Evolutionary conservation across 1,140 invertebrate genomes (phyloP), one percentile per base, ranked within the genome.

Genomic region (Zaprionus africanus): DNA sequence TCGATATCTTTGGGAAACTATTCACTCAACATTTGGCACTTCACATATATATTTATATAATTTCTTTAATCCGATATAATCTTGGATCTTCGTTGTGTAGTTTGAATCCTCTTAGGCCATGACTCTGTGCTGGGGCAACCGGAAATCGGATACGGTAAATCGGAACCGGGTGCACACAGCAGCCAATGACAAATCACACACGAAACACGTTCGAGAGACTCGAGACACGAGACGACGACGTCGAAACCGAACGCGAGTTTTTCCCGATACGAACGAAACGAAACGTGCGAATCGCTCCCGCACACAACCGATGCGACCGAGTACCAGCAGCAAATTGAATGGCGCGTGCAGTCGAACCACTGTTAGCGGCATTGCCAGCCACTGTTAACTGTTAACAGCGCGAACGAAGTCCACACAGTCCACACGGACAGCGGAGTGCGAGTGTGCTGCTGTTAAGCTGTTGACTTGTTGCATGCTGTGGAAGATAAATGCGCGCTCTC

Each of bases 391-490:
- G 41, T 34, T 38, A 58, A 38, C 68, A 57, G 68, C 51, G 19
- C 49, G 56, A 34, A 65, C 69, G 13, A 36, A 54, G 34, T 68
- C 65, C 71, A 74, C 65, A 67, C n/a, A 28, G 24, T 64, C 51
- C n/a, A 31, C 62, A 54, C 62, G 22, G 22, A 41, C 62, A 61
- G 70, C 56, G 43, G 26, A 1, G 5, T n/a, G 56, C 12, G 53
- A 26, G 53, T 15, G 53, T n/a, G 9, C 31, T 26, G 49, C 66
- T 75, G 66, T 63, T 70, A 70, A 75, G 0, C 31, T 9, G 9
- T 11, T 34, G 31, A 85, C 82, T 87, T 86, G 82, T 86, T 86
- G 82, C 83, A 86, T 83, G 72, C 76, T 65, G 31, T 34, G 31
- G 31, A 34, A 9, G 9, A 9, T 34, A 34, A 11, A 11, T 64